A percentile compares a stretch with the other conserved stretches of the same genome.
phyloP scores from a whole-genome alignment of 2,888 invertebrate genomes.

The Ecliptopera silaceata region DNA sequence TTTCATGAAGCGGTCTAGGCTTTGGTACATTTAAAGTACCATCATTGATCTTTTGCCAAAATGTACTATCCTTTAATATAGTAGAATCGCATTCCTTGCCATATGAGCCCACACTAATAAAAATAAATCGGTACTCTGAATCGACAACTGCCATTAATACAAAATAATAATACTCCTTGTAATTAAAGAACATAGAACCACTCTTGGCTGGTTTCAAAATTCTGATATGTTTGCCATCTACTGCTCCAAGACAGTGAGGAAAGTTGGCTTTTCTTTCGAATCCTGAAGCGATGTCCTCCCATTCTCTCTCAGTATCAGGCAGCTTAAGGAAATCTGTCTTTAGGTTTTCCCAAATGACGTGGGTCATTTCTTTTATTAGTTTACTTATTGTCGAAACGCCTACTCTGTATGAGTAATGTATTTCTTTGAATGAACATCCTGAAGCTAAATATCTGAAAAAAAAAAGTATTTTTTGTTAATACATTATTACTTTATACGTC shows the following conservation, averaged over 20 bases:
- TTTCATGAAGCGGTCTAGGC: too few species aligned
- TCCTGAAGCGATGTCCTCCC: neutral
- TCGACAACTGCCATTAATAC: too few species aligned
- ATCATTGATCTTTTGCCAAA: too few species aligned
- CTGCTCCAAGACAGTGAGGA: neutral
- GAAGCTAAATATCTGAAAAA: neutral
- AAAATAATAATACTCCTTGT: too few species aligned
- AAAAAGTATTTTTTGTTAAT: constrained; percentile 8
- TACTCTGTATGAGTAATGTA: constrained; percentile 3
- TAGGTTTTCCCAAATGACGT: neutral
- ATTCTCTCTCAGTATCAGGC: neutral
- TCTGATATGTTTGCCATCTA: constrained; percentile 11
- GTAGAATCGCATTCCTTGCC: too few species aligned
- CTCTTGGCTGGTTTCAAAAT: too few species aligned
- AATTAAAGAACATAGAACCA: too few species aligned
- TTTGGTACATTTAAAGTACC: too few species aligned
- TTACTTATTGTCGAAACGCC: constrained; percentile 2
- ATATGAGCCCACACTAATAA: too few species aligned
- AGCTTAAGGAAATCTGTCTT: neutral
- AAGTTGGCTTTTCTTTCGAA: neutral
- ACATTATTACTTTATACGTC: constrained; percentile 28
- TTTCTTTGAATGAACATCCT: neutral
- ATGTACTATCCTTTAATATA: too few species aligned
- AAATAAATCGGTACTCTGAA: too few species aligned
- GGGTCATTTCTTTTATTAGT: neutral